Percentiles rank a stretch among this genome's conserved stretches.
Evolutionary conservation across 2,113 vertebrate genomes (phyloP).

Genomic region (Seriola quinqueradiata): DNA sequence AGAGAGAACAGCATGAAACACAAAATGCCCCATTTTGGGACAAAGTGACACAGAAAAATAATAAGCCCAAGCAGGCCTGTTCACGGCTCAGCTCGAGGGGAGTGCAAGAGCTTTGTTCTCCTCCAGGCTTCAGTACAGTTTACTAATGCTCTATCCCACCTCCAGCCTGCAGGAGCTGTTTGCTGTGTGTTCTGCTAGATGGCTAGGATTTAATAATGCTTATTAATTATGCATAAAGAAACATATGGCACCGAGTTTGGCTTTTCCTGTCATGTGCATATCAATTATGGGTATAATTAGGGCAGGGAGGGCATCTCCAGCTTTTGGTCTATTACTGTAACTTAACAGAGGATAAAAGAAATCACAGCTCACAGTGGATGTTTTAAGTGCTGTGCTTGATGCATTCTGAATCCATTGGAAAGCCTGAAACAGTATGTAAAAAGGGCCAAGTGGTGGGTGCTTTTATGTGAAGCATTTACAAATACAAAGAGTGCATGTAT

Average conservation of each 20-base stretch:
- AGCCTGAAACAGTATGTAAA: conserved; percentile 11
- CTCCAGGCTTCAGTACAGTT: conserved; percentile 2
- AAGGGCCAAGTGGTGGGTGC: not conserved
- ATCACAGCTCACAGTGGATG: not conserved
- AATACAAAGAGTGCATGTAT: conserved; percentile 15
- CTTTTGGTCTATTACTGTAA: not conserved
- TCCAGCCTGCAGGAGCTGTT: conserved; percentile 17
- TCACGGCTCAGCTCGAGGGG: not conserved
- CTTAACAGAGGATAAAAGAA: not conserved
- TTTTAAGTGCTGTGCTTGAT: not conserved
- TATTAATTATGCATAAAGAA: conserved; percentile 62
- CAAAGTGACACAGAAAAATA: conserved; percentile 50
- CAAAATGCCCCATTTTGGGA: conserved; percentile 35
- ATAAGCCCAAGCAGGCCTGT: not conserved
- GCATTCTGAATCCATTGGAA: not conserved
- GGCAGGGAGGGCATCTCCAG: conserved; percentile 6
- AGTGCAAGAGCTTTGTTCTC: conserved; percentile 22
- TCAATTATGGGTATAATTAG: conserved; percentile 21
- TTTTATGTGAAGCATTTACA: conserved; percentile 24
- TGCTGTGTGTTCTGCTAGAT: not conserved
- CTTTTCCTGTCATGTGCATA: conserved; percentile 39
- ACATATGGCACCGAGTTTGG: conserved; percentile 47
- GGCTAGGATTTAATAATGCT: conserved; percentile 23
- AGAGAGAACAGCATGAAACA: conserved; percentile 4
- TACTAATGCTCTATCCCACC: conserved; percentile 1